phyloP scores from a whole-genome alignment of 2,888 invertebrate species.

The Ptychoptera albimana region DNA sequence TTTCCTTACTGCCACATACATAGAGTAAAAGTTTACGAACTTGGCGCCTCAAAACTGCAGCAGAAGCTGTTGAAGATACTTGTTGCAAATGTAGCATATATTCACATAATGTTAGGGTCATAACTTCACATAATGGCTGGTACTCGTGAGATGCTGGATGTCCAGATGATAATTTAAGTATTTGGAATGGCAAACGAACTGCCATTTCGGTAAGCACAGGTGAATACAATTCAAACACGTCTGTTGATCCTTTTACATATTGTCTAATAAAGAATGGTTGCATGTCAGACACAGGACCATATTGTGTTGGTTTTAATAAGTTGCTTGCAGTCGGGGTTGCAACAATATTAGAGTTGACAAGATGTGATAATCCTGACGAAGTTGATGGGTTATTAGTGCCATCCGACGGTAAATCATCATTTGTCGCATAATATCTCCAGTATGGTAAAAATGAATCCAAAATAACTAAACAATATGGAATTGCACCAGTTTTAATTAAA shows the following conservation, averaged over 20 bases:
- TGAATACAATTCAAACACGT: constrained; percentile 88
- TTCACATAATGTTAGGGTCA: constrained; percentile 62
- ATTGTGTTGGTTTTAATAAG: constrained; percentile 65
- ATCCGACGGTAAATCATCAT: constrained; percentile 21
- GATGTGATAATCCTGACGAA: neutral
- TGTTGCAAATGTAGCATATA: constrained; percentile 84
- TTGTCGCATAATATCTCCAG: constrained; percentile 45
- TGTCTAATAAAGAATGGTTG: constrained; percentile 87
- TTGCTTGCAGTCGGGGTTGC: constrained; percentile 24
- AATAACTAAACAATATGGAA: constrained; percentile 55
- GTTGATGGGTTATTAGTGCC: constrained; percentile 15
- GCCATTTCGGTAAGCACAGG: constrained; percentile 93
- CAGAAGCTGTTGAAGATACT: constrained; percentile 23
- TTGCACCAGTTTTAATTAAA: constrained; percentile 50
- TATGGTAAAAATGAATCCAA: constrained; percentile 56
- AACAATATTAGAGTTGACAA: neutral
- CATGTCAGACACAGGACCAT: constrained; percentile 80
- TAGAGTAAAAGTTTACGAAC: constrained; percentile 81
- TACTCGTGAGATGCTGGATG: constrained; percentile 28
- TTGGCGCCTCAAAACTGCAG: constrained; percentile 68
- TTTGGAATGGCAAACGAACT: constrained; percentile 83
- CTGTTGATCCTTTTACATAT: constrained; percentile 82
- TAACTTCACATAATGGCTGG: constrained; percentile 38
- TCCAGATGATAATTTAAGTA: constrained; percentile 32
- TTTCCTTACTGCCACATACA: constrained; percentile 89